Evolutionary conservation across 2,888 invertebrate species (phyloP).

Genomic region (Dolichomitus sp.): DNA sequence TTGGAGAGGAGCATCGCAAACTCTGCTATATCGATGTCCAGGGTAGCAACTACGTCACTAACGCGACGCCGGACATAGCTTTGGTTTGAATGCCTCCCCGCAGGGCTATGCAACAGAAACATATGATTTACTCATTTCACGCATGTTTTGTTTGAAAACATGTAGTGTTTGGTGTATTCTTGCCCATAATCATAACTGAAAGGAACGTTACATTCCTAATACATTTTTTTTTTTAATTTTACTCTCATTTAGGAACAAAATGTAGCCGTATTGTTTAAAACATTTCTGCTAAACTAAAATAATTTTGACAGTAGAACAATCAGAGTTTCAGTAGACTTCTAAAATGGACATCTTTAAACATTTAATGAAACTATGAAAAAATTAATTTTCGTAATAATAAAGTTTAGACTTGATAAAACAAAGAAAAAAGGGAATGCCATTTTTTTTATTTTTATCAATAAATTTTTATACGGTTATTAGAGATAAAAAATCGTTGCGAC

Average conservation of each 20-base stretch:
- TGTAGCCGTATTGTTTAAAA: too few species aligned
- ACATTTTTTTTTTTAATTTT: background rate
- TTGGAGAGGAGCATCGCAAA: constrained; percentile 48
- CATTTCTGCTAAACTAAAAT: too few species aligned
- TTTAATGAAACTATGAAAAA: too few species aligned
- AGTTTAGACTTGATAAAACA: too few species aligned
- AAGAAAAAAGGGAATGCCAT: too few species aligned
- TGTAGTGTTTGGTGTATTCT: background rate
- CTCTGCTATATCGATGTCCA: constrained; percentile 28
- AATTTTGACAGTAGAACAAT: too few species aligned
- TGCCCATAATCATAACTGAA: background rate
- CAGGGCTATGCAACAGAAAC: constrained; percentile 34
- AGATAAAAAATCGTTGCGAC: background rate
- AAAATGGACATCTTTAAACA: too few species aligned
- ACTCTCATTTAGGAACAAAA: background rate
- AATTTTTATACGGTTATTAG: too few species aligned
- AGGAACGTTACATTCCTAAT: background rate
- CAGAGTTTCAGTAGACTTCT: too few species aligned
- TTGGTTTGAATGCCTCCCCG: constrained; percentile 33
- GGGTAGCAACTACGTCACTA: constrained; percentile 34
- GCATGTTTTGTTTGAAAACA: constrained; percentile 21
- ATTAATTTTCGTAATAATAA: too few species aligned
- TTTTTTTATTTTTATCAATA: too few species aligned
- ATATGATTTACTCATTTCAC: constrained; percentile 40
- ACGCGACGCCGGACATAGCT: constrained; percentile 27